phyloP scores from a whole-genome alignment of 2,888 invertebrate species.

The Pterostichus madidus region DNA sequence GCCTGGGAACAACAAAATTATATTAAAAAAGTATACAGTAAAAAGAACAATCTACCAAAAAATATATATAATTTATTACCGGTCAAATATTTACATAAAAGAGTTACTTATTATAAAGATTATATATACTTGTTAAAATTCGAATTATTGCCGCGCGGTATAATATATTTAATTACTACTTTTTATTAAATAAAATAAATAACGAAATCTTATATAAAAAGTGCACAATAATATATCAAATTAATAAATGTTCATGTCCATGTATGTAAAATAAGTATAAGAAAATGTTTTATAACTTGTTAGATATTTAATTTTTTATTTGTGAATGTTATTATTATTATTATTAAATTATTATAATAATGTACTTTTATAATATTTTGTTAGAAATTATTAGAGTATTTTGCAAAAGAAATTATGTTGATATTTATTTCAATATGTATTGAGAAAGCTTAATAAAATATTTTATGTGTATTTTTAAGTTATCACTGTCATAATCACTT shows the following conservation, averaged over 20 bases:
- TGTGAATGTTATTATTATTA: background rate
- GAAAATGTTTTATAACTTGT: slow-evolving; percentile 17
- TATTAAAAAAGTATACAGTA: background rate
- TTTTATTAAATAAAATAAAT: background rate
- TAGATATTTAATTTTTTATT: slow-evolving; percentile 4
- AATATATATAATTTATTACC: no score
- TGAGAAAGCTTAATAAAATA: slow-evolving; percentile 14
- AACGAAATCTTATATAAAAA: background rate
- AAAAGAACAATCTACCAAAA: no score
- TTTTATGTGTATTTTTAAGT: background rate
- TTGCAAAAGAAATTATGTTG: background rate
- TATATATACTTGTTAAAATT: background rate
- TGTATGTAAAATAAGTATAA: slow-evolving; percentile 2
- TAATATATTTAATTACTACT: background rate
- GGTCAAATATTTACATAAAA: no score
- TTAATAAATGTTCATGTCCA: slow-evolving; percentile 6
- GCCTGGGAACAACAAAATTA: slow-evolving; percentile 8
- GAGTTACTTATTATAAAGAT: no score
- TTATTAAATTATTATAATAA: background rate
- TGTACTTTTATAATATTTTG: slow-evolving; percentile 1
- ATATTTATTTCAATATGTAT: background rate
- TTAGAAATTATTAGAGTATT: background rate
- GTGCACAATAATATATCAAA: slow-evolving; percentile 1
- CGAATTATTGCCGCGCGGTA: background rate
- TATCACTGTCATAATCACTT: no score